phyloP scores from a whole-genome alignment of 1,140 invertebrate genomes.

The Eriosoma lanigerum region DNA sequence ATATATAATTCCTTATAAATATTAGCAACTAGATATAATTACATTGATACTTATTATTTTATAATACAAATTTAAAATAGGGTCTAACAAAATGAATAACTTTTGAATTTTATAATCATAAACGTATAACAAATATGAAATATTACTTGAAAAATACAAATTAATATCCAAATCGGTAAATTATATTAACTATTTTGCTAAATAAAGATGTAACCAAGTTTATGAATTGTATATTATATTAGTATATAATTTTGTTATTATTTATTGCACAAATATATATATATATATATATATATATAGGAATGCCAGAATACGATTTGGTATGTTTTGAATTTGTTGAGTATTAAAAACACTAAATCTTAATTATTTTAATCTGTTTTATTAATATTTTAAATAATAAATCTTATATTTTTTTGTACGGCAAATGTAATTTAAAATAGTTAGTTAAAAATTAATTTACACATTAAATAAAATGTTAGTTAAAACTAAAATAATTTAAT shows the following conservation, averaged over 20 bases:
- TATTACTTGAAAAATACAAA: not conserved
- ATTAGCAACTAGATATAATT: not conserved
- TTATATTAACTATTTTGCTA: not conserved
- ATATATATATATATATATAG: not conserved
- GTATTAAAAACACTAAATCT: not conserved
- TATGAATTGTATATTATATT: not conserved
- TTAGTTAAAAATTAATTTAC: constrained; percentile 20
- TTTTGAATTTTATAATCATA: constrained; percentile 22
- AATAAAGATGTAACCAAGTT: not conserved
- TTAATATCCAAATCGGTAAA: not conserved
- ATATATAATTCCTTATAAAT: not conserved
- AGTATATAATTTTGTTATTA: not conserved
- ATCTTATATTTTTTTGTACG: constrained; percentile 1
- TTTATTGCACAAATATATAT: not conserved
- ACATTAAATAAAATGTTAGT: constrained; percentile 1
- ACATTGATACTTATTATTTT: constrained; percentile 1
- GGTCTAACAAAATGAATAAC: not conserved
- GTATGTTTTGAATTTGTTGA: constrained; percentile 12
- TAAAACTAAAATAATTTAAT: constrained; percentile 10
- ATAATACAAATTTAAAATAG: not conserved
- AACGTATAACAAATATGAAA: constrained; percentile 11
- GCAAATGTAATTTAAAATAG: constrained; percentile 13
- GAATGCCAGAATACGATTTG: constrained; percentile 23
- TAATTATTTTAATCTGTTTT: not conserved
- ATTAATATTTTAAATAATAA: constrained; percentile 25